These are phyloP conservation scores for Cryptoprocta ferox DNA, from an alignment of 2,797 vertebrate genomes.

Conservation along the genomic window DNA sequence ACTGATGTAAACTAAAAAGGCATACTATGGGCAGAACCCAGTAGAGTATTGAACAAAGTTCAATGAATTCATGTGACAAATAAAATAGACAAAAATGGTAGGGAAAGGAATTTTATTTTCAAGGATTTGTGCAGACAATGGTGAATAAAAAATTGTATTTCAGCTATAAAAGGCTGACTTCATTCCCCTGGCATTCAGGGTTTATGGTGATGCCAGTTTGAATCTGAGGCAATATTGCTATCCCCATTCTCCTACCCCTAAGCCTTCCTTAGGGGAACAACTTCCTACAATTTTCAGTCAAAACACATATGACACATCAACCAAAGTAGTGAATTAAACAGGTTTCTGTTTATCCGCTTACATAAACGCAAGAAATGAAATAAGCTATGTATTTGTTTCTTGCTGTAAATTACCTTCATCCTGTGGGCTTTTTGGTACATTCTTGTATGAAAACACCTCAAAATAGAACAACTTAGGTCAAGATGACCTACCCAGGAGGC, in stretches of 20 bases:
- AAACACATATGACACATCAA: conserved; percentile 49
- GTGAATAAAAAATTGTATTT: conserved; percentile 72
- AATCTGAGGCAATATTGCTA: conserved; percentile 43
- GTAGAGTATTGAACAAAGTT: background rate
- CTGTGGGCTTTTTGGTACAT: conserved; percentile 66
- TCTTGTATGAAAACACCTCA: conserved; percentile 62
- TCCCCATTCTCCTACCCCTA: background rate
- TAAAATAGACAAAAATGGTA: conserved; percentile 30
- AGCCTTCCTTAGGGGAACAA: conserved; percentile 26
- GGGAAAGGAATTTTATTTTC: conserved; percentile 82
- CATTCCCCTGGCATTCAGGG: conserved; percentile 19
- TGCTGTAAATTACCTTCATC: conserved; percentile 18
- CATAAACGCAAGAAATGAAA: conserved; percentile 61
- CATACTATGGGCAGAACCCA: background rate
- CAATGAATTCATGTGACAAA: conserved; percentile 54
- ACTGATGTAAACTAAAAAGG: background rate
- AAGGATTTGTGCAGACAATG: conserved; percentile 63
- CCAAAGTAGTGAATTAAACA: conserved; percentile 53
- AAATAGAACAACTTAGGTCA: conserved; percentile 56
- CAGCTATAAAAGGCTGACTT: conserved; percentile 74
- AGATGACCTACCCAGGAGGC: background rate
- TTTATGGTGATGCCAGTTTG: conserved; percentile 22
- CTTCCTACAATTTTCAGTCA: conserved; percentile 27
- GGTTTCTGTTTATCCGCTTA: conserved; percentile 45
- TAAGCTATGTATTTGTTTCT: conserved; percentile 31